phyloP scores from a whole-genome alignment of 2,113 vertebrate genomes.

The Lagopus muta region DNA sequence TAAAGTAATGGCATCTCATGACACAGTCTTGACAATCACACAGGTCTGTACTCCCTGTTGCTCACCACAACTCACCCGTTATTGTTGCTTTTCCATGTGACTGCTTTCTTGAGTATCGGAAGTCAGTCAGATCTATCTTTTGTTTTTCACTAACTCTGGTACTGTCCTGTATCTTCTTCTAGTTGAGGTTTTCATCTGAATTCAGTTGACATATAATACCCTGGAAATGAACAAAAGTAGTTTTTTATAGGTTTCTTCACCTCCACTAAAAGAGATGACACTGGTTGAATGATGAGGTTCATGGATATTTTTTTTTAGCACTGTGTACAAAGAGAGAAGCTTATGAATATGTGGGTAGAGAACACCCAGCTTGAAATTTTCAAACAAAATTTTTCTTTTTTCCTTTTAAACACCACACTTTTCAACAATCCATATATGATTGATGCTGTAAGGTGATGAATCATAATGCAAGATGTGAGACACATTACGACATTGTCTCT shows the following conservation, averaged over 20 bases:
- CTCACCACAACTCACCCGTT: neutral
- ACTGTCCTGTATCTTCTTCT: neutral
- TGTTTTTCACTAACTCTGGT: neutral
- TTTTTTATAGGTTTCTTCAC: neutral
- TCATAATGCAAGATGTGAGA: conserved; percentile 31
- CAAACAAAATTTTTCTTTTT: neutral
- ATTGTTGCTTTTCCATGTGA: neutral
- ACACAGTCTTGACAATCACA: neutral
- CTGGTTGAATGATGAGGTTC: neutral
- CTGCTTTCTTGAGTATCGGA: neutral
- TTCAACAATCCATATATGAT: conserved; percentile 47
- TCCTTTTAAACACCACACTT: conserved; percentile 19
- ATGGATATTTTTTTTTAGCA: neutral
- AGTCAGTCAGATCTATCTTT: neutral
- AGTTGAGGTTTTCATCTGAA: neutral
- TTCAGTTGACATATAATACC: neutral
- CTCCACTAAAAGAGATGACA: neutral
- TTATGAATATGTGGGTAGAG: conserved; percentile 16
- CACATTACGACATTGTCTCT: conserved; percentile 26
- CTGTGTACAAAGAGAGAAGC: neutral
- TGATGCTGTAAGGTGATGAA: conserved; percentile 17
- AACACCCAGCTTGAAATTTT: conserved; percentile 52
- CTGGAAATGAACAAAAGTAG: neutral
- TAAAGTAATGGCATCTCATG: neutral
- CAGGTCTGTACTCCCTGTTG: neutral